phyloP scores from a whole-genome alignment of 2,888 invertebrate species.

The Eupithecia inturbata region DNA sequence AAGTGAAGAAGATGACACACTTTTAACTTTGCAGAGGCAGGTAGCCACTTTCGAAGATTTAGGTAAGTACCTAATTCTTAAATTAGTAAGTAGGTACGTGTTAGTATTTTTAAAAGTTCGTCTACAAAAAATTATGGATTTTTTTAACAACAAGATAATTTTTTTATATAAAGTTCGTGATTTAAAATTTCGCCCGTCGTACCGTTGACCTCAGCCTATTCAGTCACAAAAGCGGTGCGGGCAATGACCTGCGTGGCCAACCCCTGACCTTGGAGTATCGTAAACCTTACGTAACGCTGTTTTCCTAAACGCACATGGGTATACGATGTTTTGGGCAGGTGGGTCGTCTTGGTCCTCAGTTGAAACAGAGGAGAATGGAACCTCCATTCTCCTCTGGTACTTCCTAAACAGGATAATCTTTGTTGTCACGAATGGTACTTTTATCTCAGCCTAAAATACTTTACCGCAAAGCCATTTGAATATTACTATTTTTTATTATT shows the following conservation, averaged over 20 bases:
- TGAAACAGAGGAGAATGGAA: not conserved
- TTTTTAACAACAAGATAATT: not conserved
- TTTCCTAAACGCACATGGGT: slow-evolving; percentile 62
- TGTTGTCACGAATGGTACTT: too few relatives aligned
- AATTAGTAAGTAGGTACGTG: too few relatives aligned
- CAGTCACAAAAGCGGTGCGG: slow-evolving; percentile 75
- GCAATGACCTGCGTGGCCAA: slow-evolving; percentile 79
- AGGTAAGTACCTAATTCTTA: too few relatives aligned
- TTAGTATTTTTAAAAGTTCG: not conserved
- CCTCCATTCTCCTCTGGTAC: too few relatives aligned
- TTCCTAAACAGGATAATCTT: too few relatives aligned
- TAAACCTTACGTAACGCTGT: slow-evolving; percentile 76
- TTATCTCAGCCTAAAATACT: too few relatives aligned
- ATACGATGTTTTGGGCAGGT: slow-evolving; percentile 36
- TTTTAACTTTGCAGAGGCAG: too few relatives aligned
- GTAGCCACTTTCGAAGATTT: too few relatives aligned
- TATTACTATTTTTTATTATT: too few relatives aligned
- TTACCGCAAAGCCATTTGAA: too few relatives aligned
- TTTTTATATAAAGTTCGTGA: slow-evolving; percentile 34
- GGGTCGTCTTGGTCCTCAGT: not conserved
- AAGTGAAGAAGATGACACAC: too few relatives aligned
- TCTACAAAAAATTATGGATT: not conserved
- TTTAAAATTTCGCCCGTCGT: slow-evolving; percentile 52
- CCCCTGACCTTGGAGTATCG: slow-evolving; percentile 83
- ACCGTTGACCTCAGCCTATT: slow-evolving; percentile 72